These are phyloP conservation scores for Cathartes aura DNA, from an alignment of 2,113 vertebrate species.

Conservation along the genomic window DNA sequence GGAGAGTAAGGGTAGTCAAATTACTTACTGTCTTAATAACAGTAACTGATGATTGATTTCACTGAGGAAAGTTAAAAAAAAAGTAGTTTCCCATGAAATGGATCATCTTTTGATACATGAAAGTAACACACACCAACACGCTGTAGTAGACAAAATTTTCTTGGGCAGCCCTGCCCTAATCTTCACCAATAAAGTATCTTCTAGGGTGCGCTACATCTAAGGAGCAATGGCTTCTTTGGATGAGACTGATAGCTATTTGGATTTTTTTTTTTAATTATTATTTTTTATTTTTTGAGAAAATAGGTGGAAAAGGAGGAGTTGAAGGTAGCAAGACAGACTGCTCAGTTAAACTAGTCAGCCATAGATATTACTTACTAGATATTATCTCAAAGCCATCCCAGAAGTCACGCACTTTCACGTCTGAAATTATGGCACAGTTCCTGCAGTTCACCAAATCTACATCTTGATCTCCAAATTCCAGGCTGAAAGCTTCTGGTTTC, in stretches of 20 bases:
- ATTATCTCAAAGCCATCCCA: slow-evolving; percentile 98
- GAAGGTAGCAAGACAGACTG: slow-evolving; percentile 13
- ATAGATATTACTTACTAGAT: slow-evolving; percentile 82
- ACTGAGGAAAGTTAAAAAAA: neutral
- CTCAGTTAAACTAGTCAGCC: slow-evolving; percentile 51
- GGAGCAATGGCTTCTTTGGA: neutral
- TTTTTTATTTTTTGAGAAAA: neutral
- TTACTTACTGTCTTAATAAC: neutral
- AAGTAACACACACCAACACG: neutral
- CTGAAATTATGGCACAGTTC: slow-evolving; percentile 97
- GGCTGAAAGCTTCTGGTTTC: slow-evolving; percentile 95
- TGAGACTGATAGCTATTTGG: neutral
- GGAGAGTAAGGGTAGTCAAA: neutral
- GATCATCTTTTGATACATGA: neutral
- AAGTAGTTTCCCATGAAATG: neutral
- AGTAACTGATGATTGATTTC: neutral
- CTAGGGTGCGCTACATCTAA: neutral
- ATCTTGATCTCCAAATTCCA: slow-evolving; percentile 97
- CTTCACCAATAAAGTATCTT: neutral
- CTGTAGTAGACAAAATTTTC: neutral
- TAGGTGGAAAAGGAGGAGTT: neutral
- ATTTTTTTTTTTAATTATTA: neutral
- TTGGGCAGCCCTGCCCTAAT: neutral
- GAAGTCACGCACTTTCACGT: slow-evolving; percentile 98
- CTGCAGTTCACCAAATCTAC: slow-evolving; percentile 98